Evolutionary conservation across 2,797 vertebrate genomes (phyloP).

Genomic region (Sus cebifrons): DNA sequence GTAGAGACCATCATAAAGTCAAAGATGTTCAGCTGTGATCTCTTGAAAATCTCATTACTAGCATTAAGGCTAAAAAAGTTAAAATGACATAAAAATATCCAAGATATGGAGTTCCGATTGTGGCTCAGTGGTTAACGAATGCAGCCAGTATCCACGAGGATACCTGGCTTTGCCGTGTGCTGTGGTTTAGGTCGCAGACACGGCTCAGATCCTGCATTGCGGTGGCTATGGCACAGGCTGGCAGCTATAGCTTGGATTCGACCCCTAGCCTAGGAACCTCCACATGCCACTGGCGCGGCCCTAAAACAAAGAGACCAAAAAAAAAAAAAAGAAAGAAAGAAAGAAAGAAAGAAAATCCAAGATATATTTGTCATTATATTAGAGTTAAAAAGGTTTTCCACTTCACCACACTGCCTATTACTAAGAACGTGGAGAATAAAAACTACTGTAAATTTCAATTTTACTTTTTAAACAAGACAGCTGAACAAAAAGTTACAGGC

Average conservation of each 20-base stretch:
- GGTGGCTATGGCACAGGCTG: too few relatives aligned
- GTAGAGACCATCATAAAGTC: background rate
- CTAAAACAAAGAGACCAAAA: too few relatives aligned
- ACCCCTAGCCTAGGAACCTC: too few relatives aligned
- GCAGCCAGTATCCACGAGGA: too few relatives aligned
- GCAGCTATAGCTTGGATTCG: too few relatives aligned
- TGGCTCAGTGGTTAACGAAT: too few relatives aligned
- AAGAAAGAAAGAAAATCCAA: too few relatives aligned
- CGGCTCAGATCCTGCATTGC: too few relatives aligned
- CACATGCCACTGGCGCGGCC: too few relatives aligned
- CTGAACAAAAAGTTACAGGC: constrained; percentile 1
- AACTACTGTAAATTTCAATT: constrained; percentile 8
- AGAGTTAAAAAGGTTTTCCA: background rate
- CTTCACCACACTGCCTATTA: background rate
- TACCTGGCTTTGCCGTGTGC: too few relatives aligned
- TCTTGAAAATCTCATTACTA: constrained; percentile 13
- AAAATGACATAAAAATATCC: constrained; percentile 30
- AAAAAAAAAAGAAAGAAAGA: too few relatives aligned
- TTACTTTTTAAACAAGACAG: background rate
- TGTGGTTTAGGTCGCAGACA: too few relatives aligned
- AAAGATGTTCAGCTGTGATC: background rate
- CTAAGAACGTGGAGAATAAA: constrained; percentile 27
- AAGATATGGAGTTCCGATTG: background rate
- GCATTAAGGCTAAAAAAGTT: background rate
- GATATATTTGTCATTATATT: background rate